A percentile compares a stretch with the other conserved stretches of the same genome.
phyloP scores from a whole-genome alignment of 2,797 vertebrate species.

The Apodemus agrarius region DNA sequence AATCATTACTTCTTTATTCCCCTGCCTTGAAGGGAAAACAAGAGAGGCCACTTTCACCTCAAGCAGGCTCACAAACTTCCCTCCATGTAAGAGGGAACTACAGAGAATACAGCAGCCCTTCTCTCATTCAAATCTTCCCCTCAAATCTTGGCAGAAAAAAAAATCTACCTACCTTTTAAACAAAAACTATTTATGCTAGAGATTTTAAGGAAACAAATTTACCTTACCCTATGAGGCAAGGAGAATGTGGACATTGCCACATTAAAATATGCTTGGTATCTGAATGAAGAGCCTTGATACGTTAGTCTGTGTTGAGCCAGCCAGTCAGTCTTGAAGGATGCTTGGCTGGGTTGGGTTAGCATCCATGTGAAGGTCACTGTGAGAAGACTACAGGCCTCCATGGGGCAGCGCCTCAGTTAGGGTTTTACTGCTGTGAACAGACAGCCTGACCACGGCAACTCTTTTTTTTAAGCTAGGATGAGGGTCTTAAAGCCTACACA shows the following conservation, averaged over 20 bases:
- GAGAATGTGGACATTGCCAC: no score
- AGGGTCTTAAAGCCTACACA: neutral
- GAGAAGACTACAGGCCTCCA: conserved; percentile 77
- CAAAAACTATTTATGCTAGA: neutral
- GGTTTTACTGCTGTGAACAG: neutral
- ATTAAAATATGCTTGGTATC: conserved; percentile 21
- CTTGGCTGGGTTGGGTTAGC: conserved; percentile 64
- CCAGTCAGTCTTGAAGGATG: conserved; percentile 65
- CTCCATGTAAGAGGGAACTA: neutral
- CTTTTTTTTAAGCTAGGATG: no score
- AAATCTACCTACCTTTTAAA: neutral
- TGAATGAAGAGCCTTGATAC: conserved; percentile 44
- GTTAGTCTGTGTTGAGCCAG: neutral
- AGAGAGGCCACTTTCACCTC: conserved; percentile 3
- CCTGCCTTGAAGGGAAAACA: conserved; percentile 41
- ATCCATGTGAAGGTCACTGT: conserved; percentile 79
- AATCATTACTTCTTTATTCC: neutral
- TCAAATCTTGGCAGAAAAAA: neutral
- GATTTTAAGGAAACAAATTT: conserved; percentile 68
- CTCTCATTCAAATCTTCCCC: neutral
- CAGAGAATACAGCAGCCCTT: neutral
- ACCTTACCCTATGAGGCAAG: conserved; percentile 62
- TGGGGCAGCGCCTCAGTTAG: conserved; percentile 31
- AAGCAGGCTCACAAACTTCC: neutral
- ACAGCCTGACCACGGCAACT: neutral